Evolutionary conservation across 2,797 vertebrate genomes (phyloP), one percentile per base, ranked within the genome.

Genomic region (Sciaenops ocellatus): DNA sequence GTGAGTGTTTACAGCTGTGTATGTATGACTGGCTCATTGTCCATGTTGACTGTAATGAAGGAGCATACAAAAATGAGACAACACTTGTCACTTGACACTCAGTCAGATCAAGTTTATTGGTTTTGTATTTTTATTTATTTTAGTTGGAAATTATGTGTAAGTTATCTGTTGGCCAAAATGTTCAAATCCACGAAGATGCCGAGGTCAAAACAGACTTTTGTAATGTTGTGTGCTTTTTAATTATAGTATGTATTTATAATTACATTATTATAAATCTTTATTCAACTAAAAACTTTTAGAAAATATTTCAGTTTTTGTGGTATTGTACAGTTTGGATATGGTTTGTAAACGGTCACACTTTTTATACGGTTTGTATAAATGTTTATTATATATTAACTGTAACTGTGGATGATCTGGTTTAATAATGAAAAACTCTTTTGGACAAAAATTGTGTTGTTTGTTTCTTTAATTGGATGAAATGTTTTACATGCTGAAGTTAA

Each of bases 241-340:
- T 57, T 18, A 2, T 57, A n/a, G n/a, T 26, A 26, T 55, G 5
- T 52, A 17, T 52, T 16, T 64, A n/a, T 55, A 65, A 20, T 28
- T 10, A 52, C 9, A 13, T 52, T 30, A 20, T 51, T 52, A 41
- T 5, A 42, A 6, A 51, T 76, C 76, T 72, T 76, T 68, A 63
- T 72, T 59, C 0, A 7, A 42, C 11, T 30, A 4, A 24, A 52
- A 9, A 34, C 0, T 13, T 28, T 20, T n/a, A 56, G 2, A 20
- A n/a, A 50, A 20, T 18, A 7, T 17, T 61, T 34, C 5, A 13
- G 15, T 65, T 50, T 62, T 3, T n/a, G 13, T 41, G n/a, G 10
- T 50, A 6, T 28, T 77, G 26, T 46, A 10, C 22, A 55, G 5
- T 47, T 57, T 64, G 18, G 12, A 10, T 50, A 7, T 15, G 26